Evolutionary conservation across 2,888 invertebrate genomes (phyloP).

Genomic region (Acrobasis consociella): DNA sequence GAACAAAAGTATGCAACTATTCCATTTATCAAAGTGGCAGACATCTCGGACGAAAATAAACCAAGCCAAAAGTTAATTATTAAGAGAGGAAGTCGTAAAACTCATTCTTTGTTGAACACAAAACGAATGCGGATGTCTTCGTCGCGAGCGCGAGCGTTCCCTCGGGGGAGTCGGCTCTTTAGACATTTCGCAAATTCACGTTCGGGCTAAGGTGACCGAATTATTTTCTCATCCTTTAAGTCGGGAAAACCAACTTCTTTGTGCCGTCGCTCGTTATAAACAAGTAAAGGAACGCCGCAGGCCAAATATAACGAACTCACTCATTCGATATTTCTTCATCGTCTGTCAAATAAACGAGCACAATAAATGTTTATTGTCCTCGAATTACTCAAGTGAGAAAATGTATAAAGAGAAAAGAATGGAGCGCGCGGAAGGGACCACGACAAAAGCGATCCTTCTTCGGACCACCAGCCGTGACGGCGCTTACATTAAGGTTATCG

Average conservation of each 20-base stretch:
- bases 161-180: constrained; percentile 50
- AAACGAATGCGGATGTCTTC: constrained; percentile 65
- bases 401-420: constrained; percentile 79
- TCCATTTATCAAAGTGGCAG: constrained; percentile 32
- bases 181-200: constrained; percentile 61
- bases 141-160: constrained; percentile 44
- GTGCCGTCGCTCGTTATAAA: constrained; percentile 55
- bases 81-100: constrained; percentile 66
- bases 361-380: constrained; percentile 82
- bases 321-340: constrained; percentile 76
- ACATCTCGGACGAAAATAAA: constrained; percentile 41
- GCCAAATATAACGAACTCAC: constrained; percentile 66
- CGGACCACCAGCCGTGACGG: constrained; percentile 79
- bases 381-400: constrained; percentile 82
- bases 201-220: constrained; percentile 53
- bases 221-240: constrained; percentile 54
- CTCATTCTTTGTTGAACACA: constrained; percentile 60
- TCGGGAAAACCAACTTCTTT: constrained; percentile 47
- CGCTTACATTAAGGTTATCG: constrained; percentile 83
- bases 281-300: constrained; percentile 46
- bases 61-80: constrained; percentile 57
- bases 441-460: constrained; percentile 80
- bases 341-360: constrained; percentile 78
- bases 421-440: constrained; percentile 72
- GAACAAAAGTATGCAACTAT: constrained; percentile 19